Percentiles rank a stretch among this genome's conserved stretches.
Evolutionary conservation across 2,888 invertebrate genomes (phyloP).

Genomic region (Quadroppia sp.): DNA sequence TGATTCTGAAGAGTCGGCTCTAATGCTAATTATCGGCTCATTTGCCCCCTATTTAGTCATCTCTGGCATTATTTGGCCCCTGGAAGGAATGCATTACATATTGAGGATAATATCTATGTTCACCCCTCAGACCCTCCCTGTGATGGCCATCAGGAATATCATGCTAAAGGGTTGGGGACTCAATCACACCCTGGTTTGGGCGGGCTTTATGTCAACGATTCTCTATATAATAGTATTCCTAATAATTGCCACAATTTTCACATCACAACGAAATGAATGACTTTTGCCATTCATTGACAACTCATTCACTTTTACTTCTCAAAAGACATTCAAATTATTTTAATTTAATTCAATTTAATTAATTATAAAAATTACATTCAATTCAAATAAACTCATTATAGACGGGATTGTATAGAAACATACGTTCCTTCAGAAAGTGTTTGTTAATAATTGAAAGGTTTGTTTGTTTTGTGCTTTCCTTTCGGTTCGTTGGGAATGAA

Average conservation of each 20-base stretch:
- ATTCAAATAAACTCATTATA: too few species aligned
- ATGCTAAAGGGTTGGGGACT: slow-evolving; percentile 70
- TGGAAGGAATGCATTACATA: slow-evolving; percentile 85
- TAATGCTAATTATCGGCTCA: slow-evolving; percentile 69
- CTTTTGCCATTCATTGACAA: not conserved
- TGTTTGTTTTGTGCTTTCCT: too few species aligned
- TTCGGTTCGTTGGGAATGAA: too few species aligned
- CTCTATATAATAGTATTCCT: slow-evolving; percentile 68
- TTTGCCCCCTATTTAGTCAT: slow-evolving; percentile 83
- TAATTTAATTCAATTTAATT: too few species aligned
- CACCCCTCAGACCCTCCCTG: slow-evolving; percentile 74
- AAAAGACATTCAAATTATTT: too few species aligned
- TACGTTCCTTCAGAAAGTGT: too few species aligned
- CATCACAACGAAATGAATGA: not conserved
- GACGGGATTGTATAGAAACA: too few species aligned
- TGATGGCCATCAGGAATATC: slow-evolving; percentile 68
- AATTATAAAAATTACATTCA: too few species aligned
- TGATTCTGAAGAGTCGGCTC: slow-evolving; percentile 45
- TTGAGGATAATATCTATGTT: slow-evolving; percentile 66
- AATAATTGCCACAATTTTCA: not conserved
- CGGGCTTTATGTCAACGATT: slow-evolving; percentile 69
- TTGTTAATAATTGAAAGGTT: too few species aligned
- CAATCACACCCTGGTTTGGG: slow-evolving; percentile 64
- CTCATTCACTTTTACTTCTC: too few species aligned
- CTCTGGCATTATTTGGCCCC: slow-evolving; percentile 88